Evolutionary conservation across 2,888 invertebrate genomes (phyloP).

Genomic region (Cheilosia vulpina): DNA sequence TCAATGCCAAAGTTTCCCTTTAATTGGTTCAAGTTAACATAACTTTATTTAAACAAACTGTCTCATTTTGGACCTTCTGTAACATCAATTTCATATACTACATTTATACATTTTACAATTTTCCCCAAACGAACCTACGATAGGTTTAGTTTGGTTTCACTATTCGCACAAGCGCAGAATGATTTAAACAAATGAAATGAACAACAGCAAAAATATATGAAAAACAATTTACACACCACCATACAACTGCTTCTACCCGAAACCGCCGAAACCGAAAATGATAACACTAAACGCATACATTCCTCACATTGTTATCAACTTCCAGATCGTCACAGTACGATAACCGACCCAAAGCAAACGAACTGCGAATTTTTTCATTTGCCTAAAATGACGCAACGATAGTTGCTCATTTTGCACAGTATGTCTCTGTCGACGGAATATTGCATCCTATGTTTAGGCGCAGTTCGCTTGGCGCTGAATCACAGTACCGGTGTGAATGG

Average conservation of each 20-base stretch:
- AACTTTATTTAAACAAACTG: no score
- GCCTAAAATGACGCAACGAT: constrained; percentile 56
- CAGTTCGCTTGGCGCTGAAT: constrained; percentile 11
- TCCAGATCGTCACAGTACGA: constrained; percentile 17
- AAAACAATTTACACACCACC: no score
- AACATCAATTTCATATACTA: no score
- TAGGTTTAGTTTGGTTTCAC: no score
- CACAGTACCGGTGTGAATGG: constrained; percentile 25
- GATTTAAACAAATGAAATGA: not conserved
- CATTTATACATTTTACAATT: no score
- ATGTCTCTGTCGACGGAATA: constrained; percentile 24
- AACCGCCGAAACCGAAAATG: not conserved
- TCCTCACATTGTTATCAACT: not conserved
- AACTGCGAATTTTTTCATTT: constrained; percentile 11
- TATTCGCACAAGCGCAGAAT: not conserved
- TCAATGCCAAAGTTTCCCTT: no score
- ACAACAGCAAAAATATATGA: not conserved
- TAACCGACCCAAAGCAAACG: constrained; percentile 28
- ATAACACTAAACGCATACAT: constrained; percentile 20
- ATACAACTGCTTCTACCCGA: constrained; percentile 19
- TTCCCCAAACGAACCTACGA: no score
- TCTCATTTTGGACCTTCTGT: no score
- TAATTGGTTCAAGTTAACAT: no score
- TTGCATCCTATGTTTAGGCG: constrained; percentile 65
- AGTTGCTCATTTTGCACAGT: constrained; percentile 17